Conservation (phyloP, 2,797 vertebrate genomes). For the Hypotaenidia okinawae region DNA sequence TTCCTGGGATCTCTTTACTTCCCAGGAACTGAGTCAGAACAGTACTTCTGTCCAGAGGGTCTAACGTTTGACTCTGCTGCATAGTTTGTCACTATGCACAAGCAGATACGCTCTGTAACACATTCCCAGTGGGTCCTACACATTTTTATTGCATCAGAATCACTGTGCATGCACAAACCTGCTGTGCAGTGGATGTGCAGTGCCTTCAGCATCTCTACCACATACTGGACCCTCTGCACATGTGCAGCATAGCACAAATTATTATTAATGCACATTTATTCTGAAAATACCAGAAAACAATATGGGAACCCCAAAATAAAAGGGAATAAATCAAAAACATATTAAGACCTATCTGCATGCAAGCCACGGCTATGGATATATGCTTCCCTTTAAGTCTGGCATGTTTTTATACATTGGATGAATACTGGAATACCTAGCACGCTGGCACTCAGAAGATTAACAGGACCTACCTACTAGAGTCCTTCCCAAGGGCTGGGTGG, state of each 20-base stretch:
- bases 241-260: not conserved
- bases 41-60: not conserved
- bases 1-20: not conserved
- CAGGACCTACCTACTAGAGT: not conserved
- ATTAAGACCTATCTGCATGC: not conserved
- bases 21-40: not conserved
- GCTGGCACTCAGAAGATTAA: not conserved
- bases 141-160: not conserved
- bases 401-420: not conserved
- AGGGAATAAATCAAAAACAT: not conserved
- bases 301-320: not conserved
- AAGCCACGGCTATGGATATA: not conserved
- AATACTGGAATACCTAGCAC: not conserved
- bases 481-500: not conserved
- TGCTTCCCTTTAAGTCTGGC: not conserved
- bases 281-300: not conserved
- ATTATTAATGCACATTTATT: not conserved
- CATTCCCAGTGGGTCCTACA: not conserved
- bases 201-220: not conserved
- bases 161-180: not conserved
- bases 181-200: not conserved
- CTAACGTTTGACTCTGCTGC: not conserved
- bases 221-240: not conserved
- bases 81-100: accelerated
- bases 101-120: not conserved